phyloP scores from a whole-genome alignment of 2,797 vertebrate species.

The Catostomus latipinnis region DNA sequence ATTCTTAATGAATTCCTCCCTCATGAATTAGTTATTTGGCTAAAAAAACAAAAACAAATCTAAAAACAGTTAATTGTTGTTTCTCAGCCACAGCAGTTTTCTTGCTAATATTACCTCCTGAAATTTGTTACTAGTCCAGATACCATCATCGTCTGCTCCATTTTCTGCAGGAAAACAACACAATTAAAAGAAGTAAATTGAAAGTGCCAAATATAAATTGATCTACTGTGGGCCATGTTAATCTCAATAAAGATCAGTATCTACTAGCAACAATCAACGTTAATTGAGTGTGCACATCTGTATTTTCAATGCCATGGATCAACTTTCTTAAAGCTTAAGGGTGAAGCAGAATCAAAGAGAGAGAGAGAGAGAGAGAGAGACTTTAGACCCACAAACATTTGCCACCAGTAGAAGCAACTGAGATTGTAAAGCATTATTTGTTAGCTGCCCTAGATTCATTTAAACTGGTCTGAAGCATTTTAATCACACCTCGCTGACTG shows the following conservation, averaged over 20 bases:
- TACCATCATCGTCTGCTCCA: conserved; percentile 49
- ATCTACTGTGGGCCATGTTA: not conserved
- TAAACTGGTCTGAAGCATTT: conserved; percentile 53
- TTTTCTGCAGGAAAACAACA: conserved; percentile 47
- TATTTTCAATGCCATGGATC: too few species aligned
- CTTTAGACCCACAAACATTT: conserved; percentile 31
- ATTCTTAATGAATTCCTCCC: too few species aligned
- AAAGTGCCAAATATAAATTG: not conserved
- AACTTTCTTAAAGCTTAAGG: too few species aligned
- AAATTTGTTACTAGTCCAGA: conserved; percentile 24
- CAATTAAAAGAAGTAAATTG: not conserved
- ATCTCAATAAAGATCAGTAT: not conserved
- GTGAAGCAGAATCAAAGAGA: not conserved
- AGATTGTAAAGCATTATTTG: conserved; percentile 41
- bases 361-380: not conserved
- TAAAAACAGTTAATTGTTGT: not conserved
- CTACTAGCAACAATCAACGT: not conserved
- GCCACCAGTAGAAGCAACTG: conserved; percentile 10
- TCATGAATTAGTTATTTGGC: not conserved
- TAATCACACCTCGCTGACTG: conserved; percentile 68
- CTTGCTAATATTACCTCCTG: conserved; percentile 68
- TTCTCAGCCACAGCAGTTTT: not conserved
- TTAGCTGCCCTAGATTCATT: conserved; percentile 44
- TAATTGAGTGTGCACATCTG: not conserved
- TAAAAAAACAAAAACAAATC: not conserved